Evolutionary conservation across 1,140 invertebrate species (phyloP), one percentile per base, ranked within the genome.

Genomic region (Paralvinella palmiformis): DNA sequence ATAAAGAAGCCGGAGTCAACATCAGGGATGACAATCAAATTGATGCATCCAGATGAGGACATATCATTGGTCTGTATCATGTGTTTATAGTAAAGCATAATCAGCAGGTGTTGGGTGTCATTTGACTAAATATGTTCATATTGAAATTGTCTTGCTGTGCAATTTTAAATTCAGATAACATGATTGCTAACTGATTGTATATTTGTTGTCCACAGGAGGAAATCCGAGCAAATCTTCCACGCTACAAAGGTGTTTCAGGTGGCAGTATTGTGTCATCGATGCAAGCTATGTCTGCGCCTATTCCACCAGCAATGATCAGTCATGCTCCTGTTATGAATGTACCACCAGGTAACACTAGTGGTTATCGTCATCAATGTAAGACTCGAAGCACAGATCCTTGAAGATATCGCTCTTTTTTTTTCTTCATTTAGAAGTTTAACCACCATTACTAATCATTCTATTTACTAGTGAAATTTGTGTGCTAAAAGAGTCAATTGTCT

Each of bases 31-130:
- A 88, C 89, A 22, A 91, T 91, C 75, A 91, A 91, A 83, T 94
- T 96, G 59, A 88, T 96, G 72, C 94, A 97, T 81, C 94, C 94
- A 29, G 87, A 90, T 29, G 92, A 96, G 80, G 94, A 96, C 82
- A 88, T 95, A 45, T 96, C 92, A 50, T 70, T 89, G 79, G 88
- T 89, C 81, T 83, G 84, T 77, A 22, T 52, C 7, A 27, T 52
- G 24, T 59, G 20, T 13, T 29, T 29, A 41, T 55, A 36, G 36
- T 37, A n/a, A 13, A 27, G 2, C 33, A 37, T 27, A 36, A 20
- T 52, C 61, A 53, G 15, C 7, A 15, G 27, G n/a, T n/a, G 6
- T 59, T n/a, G 27, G 37, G 2, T 37, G 24, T 13, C 35, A 32
- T 27, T 27, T 27, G 31, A 52, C 7, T 52, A 27, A 1, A 20